phyloP scores from a whole-genome alignment of 2,888 invertebrate genomes.

The Rotaria magnacalcarata region DNA sequence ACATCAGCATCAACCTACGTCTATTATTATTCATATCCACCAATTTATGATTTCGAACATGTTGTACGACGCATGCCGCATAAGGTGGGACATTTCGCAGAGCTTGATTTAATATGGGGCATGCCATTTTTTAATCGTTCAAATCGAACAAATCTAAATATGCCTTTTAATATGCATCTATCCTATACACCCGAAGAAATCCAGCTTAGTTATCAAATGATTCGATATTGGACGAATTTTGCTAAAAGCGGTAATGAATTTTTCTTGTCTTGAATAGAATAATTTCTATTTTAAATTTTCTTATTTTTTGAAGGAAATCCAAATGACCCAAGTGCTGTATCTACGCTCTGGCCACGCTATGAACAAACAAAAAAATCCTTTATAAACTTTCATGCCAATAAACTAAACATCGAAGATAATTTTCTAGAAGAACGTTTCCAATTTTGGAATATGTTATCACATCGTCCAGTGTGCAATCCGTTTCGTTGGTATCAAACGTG shows the following conservation, averaged over 20 bases:
- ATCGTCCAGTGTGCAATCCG: background rate
- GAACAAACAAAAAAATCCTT: background rate
- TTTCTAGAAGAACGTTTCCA: constrained; percentile 18
- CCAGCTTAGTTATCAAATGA: constrained; percentile 35
- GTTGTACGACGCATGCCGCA: background rate
- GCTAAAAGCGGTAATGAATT: constrained; percentile 36
- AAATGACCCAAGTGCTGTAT: background rate
- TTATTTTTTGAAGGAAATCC: background rate
- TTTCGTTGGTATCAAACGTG: constrained; percentile 28
- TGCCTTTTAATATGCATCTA: background rate
- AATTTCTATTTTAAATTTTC: background rate
- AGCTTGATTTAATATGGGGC: constrained; percentile 41
- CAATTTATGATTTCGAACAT: background rate
- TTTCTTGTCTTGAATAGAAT: background rate
- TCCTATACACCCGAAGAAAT: constrained; percentile 37
- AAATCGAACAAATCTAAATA: background rate
- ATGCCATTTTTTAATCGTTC: constrained; percentile 35
- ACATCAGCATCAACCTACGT: background rate
- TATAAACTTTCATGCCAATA: background rate
- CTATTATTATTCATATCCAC: constrained; percentile 23
- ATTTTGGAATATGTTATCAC: background rate
- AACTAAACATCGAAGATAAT: background rate
- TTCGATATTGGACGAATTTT: constrained; percentile 43
- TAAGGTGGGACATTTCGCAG: constrained; percentile 40
- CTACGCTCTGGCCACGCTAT: background rate